phyloP scores from a whole-genome alignment of 2,797 vertebrate species.

The Coregonus suidteri region DNA sequence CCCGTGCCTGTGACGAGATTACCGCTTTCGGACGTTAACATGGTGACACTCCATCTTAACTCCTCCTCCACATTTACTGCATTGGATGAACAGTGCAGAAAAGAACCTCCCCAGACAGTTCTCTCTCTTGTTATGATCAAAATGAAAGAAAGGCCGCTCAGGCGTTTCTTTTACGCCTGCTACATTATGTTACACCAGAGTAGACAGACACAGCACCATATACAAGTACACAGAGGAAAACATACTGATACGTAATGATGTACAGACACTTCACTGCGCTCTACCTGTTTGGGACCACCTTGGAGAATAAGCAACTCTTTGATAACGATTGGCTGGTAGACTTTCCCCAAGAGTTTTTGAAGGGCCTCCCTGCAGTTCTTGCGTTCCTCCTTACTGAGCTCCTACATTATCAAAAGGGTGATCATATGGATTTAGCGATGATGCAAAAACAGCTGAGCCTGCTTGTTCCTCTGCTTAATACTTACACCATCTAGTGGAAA shows the following conservation, averaged over 20 bases:
- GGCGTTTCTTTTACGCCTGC: too few species aligned
- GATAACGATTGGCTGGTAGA: constrained; percentile 89
- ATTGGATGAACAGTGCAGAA: too few species aligned
- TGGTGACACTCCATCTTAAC: too few species aligned
- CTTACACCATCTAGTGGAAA: too few species aligned
- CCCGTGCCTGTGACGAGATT: too few species aligned
- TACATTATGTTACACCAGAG: not conserved
- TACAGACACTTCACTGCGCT: not conserved
- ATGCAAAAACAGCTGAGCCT: not conserved
- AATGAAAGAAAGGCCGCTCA: too few species aligned
- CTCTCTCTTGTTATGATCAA: too few species aligned
- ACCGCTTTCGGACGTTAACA: too few species aligned
- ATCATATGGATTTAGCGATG: not conserved
- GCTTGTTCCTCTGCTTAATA: too few species aligned
- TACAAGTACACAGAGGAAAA: not conserved
- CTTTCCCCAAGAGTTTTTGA: constrained; percentile 77
- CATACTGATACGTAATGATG: not conserved
- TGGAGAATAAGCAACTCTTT: constrained; percentile 91
- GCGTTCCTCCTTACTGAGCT: constrained; percentile 77
- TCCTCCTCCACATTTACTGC: too few species aligned
- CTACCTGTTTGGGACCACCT: constrained; percentile 85
- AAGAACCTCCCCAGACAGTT: too few species aligned
- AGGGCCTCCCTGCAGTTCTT: constrained; percentile 73
- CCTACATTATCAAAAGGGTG: constrained; percentile 53
- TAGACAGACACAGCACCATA: not conserved